Evolutionary conservation across 2,113 vertebrate species (phyloP), one percentile per base, ranked within the genome.

Genomic region (Grus americana): DNA sequence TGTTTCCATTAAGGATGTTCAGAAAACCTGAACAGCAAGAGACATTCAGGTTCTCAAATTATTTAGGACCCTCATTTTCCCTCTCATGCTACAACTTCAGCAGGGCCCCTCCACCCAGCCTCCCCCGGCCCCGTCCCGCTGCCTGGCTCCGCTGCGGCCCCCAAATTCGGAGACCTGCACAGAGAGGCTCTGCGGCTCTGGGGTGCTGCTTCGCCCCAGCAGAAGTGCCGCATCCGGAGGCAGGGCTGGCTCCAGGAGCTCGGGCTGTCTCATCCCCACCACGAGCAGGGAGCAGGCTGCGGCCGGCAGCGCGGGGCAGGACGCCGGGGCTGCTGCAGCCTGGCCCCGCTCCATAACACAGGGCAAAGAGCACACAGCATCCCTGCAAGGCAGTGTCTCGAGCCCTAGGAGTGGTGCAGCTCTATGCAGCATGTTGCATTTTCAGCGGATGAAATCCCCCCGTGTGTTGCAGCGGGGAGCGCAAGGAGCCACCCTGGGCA

Each of bases 1-100:
- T 96, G 97, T 97, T 96, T 97, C 97, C 76, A 57, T 92, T 97
- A 97, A 96, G 96, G 95, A 96, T 94, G 92, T 82, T 89, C 93
- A 27, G 93, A 74, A 87, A 95, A 96, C 92, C 96, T 88, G 94
- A 96, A 68, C 93, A 95, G 93, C 47, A 3, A 88, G 93, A 95
- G 85, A 83, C 82, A 40, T 61, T 78, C 93, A 96, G 93, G 88
- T 94, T 97, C 96, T 95, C 93, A 89, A 36, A 73, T 93, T 94
- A 85, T 94, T 67, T 16, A 62, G 94, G 94, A 92, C 71, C 91
- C 94, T 93, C 8, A 0, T 81, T 92, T 95, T 95, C 89, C 78
- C 54, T 80, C 63, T 65, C 9, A 0, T 63, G 80, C 91, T 90
- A 42, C 91, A 68, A 6, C 68, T 73, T 61, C 50, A 55, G 85